These are phyloP conservation scores for Anaspis maculata DNA, from an alignment of 2,888 invertebrate genomes.

Conservation along the genomic window DNA sequence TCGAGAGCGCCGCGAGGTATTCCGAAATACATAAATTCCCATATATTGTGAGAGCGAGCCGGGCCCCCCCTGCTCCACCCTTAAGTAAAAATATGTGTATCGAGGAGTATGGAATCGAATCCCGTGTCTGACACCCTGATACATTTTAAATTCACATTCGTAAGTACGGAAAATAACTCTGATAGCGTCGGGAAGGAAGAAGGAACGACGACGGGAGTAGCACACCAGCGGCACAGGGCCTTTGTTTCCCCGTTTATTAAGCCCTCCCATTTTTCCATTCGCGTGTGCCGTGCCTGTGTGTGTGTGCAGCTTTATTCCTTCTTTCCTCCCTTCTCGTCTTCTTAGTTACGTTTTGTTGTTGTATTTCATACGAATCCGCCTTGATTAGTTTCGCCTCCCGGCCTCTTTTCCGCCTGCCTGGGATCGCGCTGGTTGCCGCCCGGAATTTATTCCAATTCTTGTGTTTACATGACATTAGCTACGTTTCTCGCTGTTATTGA, in stretches of 20 bases:
- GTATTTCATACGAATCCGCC: constrained; percentile 16
- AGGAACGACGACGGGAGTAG: not conserved
- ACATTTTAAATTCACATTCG: constrained; percentile 43
- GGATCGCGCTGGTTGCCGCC: no score
- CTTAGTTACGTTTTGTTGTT: constrained; percentile 10
- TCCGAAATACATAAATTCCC: constrained; percentile 42
- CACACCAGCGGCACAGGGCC: constrained; percentile 6
- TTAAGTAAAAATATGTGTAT: constrained; percentile 46
- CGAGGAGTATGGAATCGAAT: constrained; percentile 41
- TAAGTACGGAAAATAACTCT: constrained; percentile 33
- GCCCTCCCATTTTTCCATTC: constrained; percentile 23
- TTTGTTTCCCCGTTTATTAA: constrained; percentile 28
- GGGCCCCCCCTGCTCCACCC: constrained; percentile 32
- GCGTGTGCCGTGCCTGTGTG: no score
- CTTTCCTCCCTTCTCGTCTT: constrained; percentile 5
- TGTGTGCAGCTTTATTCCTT: no score
- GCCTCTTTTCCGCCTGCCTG: constrained; percentile 13
- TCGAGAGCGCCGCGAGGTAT: constrained; percentile 40
- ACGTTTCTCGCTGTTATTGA: constrained; percentile 7
- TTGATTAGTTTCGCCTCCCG: constrained; percentile 16
- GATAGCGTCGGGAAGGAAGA: constrained; percentile 20
- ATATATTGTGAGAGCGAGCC: constrained; percentile 35
- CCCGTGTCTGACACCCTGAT: constrained; percentile 38
- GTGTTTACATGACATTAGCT: constrained; percentile 15
- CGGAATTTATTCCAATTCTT: constrained; percentile 13